These are phyloP conservation scores for Liasis olivaceus DNA, from an alignment of 2,797 vertebrate genomes.

Conservation along the genomic window DNA sequence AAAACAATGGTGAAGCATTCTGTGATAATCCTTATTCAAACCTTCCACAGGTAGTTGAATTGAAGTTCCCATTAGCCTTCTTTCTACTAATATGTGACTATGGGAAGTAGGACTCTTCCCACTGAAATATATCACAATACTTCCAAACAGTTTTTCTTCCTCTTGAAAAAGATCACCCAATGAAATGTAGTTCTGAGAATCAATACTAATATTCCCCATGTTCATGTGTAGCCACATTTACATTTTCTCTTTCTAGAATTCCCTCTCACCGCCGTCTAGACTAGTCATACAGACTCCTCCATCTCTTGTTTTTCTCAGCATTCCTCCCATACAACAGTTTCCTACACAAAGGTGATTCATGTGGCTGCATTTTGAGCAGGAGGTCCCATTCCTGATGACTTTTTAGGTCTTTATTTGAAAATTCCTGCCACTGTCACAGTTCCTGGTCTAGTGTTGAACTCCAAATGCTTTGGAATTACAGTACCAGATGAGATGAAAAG, in stretches of 20 bases:
- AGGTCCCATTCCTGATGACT: neutral
- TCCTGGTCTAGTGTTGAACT: neutral
- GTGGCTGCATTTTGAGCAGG: neutral
- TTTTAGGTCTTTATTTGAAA: neutral
- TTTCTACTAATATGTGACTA: neutral
- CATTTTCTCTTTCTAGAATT: neutral
- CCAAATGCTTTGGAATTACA: neutral
- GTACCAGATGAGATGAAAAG: neutral
- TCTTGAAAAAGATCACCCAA: neutral
- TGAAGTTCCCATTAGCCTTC: neutral
- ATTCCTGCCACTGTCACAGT: neutral
- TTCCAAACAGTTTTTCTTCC: neutral
- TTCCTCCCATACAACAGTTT: too few species aligned
- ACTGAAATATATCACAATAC: neutral
- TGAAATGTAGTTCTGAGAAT: neutral
- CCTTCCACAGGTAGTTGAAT: neutral
- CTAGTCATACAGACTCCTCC: neutral
- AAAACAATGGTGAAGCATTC: neutral
- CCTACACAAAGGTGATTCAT: neutral
- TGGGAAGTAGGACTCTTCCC: neutral
- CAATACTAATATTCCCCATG: neutral
- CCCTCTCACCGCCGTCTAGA: neutral
- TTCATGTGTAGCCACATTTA: neutral
- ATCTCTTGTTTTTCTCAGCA: neutral
- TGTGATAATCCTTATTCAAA: neutral